Evolutionary conservation across 2,113 vertebrate genomes (phyloP), one percentile per base, ranked within the genome.

Genomic region (Eulacestoma nigropectus): DNA sequence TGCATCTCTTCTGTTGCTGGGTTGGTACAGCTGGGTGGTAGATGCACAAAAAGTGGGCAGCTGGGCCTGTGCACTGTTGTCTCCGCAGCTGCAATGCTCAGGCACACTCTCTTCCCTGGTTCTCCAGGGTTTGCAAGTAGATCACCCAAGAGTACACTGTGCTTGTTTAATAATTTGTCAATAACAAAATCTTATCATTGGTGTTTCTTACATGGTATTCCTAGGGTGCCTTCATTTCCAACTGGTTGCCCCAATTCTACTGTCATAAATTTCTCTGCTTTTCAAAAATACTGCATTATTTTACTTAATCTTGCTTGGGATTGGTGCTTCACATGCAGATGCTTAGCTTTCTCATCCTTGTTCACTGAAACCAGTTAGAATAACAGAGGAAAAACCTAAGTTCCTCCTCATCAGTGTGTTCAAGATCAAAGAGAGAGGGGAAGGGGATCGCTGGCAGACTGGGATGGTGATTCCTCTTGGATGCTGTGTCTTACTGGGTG

Each of bases 1-100:
- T 63, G 42, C 9, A 23, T 44, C 79, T 18, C 59, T 80, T n/a
- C 42, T 57, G 25, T 17, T 53, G 41, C 53, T 62, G 75, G 19
- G 35, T 37, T 4, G 19, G 39, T 39, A 33, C 18, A 55, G 42
- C 65, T 39, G 33, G 33, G 59, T 33, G 42, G 17, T 1, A 29
- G 62, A 63, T 17, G 26, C 33, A 32, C 7, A 67, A 14, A 27
- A 69, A 56, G 4, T 0, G 35, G 35, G 21, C 29, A 69, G 11
- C 33, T 16, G 47, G 63, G 47, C 29, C n/a, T 13, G 4, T 8
- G n/a, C 55, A 37, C 53, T 1, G 0, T 13, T 0, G 0, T 39
- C n/a, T 30, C 16, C 26, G 8, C 39, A 19, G 2, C 37, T 27
- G 33, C 0, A 4, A 16, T 2, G 11, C n/a, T 67, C 60, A 16